Evolutionary conservation across 2,888 invertebrate genomes (phyloP).

Genomic region (Caenorhabditis sinica): DNA sequence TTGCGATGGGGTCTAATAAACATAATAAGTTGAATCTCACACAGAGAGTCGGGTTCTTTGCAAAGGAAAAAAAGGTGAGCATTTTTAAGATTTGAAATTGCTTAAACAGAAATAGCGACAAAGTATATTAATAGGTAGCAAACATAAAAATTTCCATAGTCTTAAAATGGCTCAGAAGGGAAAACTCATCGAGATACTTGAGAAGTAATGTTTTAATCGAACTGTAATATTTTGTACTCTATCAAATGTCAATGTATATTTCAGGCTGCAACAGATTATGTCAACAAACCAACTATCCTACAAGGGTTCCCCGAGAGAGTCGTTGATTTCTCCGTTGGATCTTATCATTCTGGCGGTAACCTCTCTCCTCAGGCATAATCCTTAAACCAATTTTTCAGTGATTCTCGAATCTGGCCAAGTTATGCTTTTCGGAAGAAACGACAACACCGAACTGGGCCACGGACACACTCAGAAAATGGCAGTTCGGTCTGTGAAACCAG

Average conservation of each 20-base stretch:
- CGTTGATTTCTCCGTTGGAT: conserved; percentile 87
- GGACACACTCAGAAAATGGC: conserved; percentile 84
- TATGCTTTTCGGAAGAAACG: conserved; percentile 88
- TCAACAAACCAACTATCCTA: conserved; percentile 85
- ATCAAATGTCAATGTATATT: too few relatives aligned
- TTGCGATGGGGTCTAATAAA: conserved; percentile 87
- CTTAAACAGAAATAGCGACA: too few relatives aligned
- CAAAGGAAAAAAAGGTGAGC: conserved; percentile 83
- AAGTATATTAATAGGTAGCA: too few relatives aligned
- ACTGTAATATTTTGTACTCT: too few relatives aligned
- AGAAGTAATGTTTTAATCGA: too few relatives aligned
- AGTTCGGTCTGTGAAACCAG: conserved; percentile 84
- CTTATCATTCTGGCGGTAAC: conserved; percentile 85
- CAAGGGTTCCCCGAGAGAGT: conserved; percentile 86
- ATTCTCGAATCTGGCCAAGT: conserved; percentile 86
- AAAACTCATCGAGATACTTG: too few relatives aligned
- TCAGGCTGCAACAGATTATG: conserved; percentile 82
- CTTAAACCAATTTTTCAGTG: conserved; percentile 65
- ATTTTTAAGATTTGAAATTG: neutral
- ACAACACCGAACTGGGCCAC: conserved; percentile 87
- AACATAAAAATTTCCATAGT: too few relatives aligned
- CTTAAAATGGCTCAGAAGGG: too few relatives aligned
- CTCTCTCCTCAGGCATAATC: neutral
- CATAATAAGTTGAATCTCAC: conserved; percentile 88
- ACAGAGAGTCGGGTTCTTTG: conserved; percentile 85